Conservation (phyloP, 2,888 invertebrate species). For the Perizoma affinitatum region DNA sequence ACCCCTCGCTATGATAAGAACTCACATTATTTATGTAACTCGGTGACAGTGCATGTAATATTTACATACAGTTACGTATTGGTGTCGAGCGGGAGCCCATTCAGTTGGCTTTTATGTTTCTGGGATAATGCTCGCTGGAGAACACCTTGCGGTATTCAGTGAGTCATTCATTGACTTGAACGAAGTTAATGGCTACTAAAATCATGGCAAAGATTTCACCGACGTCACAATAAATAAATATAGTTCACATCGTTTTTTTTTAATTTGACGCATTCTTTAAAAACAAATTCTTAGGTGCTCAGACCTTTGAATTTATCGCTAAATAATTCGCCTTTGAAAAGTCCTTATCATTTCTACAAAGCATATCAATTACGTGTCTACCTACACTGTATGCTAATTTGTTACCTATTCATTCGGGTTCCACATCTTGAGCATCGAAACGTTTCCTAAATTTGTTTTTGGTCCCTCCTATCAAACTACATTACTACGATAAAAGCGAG, state of each 20-base stretch:
- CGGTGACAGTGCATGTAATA: slow-evolving; percentile 57
- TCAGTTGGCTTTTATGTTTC: slow-evolving; percentile 28
- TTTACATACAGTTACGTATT: slow-evolving; percentile 43
- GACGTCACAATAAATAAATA: slow-evolving; percentile 26
- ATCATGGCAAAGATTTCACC: slow-evolving; percentile 51
- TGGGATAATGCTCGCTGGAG: slow-evolving; percentile 21
- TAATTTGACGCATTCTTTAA: slow-evolving; percentile 2
- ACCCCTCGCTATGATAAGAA: slow-evolving; percentile 65
- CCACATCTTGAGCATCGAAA: neutral
- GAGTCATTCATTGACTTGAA: slow-evolving; percentile 25
- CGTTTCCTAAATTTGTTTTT: too few relatives aligned
- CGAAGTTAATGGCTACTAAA: slow-evolving; percentile 47
- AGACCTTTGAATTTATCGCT: slow-evolving; percentile 14
- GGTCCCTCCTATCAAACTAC: too few relatives aligned
- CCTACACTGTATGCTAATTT: slow-evolving; percentile 7
- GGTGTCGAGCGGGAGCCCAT: slow-evolving; percentile 24
- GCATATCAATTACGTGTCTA: slow-evolving; percentile 14
- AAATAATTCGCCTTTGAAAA: slow-evolving; percentile 25
- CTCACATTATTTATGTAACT: slow-evolving; percentile 63
- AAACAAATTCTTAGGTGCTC: neutral
- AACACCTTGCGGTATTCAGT: slow-evolving; percentile 34
- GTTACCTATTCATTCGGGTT: slow-evolving; percentile 4
- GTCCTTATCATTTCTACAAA: slow-evolving; percentile 31
- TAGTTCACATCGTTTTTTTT: neutral
- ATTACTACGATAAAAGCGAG: neutral